phyloP scores from a whole-genome alignment of 2,113 vertebrate species.

The Sinocyclocheilus grahami region DNA sequence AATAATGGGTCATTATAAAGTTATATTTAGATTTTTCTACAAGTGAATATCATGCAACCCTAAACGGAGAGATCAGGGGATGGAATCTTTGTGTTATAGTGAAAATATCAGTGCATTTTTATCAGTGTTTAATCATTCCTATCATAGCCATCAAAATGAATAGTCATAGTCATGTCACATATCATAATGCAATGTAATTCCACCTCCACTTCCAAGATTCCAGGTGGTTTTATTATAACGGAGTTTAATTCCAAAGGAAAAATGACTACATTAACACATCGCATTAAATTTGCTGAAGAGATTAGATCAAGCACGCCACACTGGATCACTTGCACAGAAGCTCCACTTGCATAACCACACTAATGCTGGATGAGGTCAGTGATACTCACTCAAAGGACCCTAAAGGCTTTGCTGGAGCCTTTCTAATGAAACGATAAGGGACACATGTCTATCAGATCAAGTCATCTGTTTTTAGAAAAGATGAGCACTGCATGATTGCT shows the following conservation, averaged over 20 bases:
- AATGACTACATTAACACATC: neutral
- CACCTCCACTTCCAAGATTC: neutral
- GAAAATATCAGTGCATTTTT: neutral
- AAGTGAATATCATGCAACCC: neutral
- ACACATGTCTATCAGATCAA: conserved; percentile 5
- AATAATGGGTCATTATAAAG: neutral
- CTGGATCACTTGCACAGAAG: neutral
- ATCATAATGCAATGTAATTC: neutral
- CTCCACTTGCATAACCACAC: neutral
- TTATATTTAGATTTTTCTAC: no score
- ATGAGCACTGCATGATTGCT: neutral
- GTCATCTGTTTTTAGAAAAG: neutral
- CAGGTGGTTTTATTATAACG: neutral
- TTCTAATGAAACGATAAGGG: neutral
- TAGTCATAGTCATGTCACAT: neutral
- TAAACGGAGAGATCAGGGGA: neutral
- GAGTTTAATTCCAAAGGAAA: neutral
- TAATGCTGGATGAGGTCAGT: neutral
- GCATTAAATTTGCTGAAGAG: neutral
- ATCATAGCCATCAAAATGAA: no score
- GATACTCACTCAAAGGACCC: neutral
- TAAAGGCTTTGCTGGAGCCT: neutral
- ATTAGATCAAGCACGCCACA: neutral
- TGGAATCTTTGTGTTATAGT: neutral
- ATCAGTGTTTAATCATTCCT: neutral